Conservation (phyloP, 2,888 invertebrate genomes). For the Troides oblongomaculatus region DNA sequence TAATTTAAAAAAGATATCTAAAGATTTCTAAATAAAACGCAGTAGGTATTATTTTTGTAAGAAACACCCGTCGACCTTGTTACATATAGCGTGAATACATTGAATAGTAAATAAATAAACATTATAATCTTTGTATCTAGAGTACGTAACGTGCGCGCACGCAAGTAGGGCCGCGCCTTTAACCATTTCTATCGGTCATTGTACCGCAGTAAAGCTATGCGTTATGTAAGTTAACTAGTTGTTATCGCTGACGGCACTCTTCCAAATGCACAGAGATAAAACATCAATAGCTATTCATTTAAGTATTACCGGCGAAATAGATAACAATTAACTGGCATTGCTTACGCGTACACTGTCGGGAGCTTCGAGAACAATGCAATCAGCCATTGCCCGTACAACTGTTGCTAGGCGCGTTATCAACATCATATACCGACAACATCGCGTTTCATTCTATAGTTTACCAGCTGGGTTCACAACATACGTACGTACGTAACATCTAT, state of each 20-base stretch:
- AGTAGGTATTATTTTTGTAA: conserved; percentile 47
- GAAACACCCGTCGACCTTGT: conserved; percentile 60
- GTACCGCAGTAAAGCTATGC: conserved; percentile 44
- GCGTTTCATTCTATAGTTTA: not conserved
- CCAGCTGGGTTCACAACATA: not conserved
- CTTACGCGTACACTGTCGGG: conserved; percentile 31
- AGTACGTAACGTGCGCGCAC: conserved; percentile 22
- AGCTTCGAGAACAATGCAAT: conserved; percentile 45
- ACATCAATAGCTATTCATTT: conserved; percentile 49
- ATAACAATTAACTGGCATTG: conserved; percentile 39
- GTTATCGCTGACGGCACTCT: conserved; percentile 39
- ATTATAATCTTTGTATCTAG: conserved; percentile 5
- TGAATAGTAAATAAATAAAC: conserved; percentile 27
- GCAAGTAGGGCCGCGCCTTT: conserved; percentile 36
- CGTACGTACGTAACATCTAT: not conserved
- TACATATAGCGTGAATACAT: conserved; percentile 35
- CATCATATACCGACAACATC: conserved; percentile 11
- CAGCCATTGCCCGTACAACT: conserved; percentile 39
- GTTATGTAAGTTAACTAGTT: conserved; percentile 42
- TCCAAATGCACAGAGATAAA: conserved; percentile 44
- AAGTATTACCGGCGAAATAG: conserved; percentile 41
- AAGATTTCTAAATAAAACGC: not conserved
- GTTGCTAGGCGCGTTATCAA: conserved; percentile 18
- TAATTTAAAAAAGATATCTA: not conserved
- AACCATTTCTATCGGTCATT: conserved; percentile 54